These are phyloP conservation scores for Grammomys surdaster DNA, from an alignment of 2,113 vertebrate genomes.

Conservation along the genomic window DNA sequence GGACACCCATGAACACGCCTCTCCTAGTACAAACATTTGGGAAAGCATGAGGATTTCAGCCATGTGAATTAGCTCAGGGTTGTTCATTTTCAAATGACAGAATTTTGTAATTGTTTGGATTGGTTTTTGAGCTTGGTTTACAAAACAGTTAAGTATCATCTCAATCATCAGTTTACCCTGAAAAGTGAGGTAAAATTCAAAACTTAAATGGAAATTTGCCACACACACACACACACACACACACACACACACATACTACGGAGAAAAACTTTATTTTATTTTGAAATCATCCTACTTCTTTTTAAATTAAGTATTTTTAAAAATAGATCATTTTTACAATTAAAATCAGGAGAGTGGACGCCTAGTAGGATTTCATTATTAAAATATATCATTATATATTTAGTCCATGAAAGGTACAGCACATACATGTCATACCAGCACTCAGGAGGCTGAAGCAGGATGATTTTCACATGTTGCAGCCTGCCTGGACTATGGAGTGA, in stretches of 20 bases:
- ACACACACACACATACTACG: not conserved
- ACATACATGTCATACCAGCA: not conserved
- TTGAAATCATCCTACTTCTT: not conserved
- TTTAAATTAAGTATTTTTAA: slow-evolving; percentile 12
- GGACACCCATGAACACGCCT: not conserved
- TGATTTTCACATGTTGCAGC: not conserved
- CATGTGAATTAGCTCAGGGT: not conserved
- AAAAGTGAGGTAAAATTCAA: slow-evolving; percentile 39
- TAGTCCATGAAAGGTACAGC: not conserved
- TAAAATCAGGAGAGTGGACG: not conserved
- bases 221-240: not conserved
- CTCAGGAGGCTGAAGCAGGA: not conserved
- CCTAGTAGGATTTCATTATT: slow-evolving; percentile 13
- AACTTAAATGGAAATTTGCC: not conserved
- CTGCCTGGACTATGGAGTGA: not conserved
- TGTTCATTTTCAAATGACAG: not conserved
- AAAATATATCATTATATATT: not conserved
- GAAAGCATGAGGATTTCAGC: not conserved
- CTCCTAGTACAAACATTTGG: not conserved
- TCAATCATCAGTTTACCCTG: not conserved
- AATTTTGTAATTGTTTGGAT: not conserved
- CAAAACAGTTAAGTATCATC: not conserved
- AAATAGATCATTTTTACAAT: not conserved
- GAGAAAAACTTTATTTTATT: slow-evolving; percentile 13
- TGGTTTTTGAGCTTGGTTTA: not conserved